These are phyloP conservation scores for Xestia c-nigrum DNA, from an alignment of 2,888 invertebrate genomes.

Conservation along the genomic window DNA sequence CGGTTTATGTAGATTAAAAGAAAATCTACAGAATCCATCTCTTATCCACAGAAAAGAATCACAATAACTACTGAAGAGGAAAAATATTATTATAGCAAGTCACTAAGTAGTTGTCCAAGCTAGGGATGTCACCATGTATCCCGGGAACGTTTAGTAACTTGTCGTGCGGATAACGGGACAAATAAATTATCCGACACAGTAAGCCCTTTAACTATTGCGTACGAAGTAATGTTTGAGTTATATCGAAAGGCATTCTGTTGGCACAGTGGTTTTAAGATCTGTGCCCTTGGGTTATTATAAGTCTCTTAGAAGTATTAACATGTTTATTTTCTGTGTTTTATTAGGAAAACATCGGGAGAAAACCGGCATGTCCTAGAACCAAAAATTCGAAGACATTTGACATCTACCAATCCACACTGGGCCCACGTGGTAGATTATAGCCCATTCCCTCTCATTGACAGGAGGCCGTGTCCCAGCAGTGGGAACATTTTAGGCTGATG, in stretches of 20 bases:
- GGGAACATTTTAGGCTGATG: no score
- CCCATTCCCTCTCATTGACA: no score
- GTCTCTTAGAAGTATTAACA: neutral
- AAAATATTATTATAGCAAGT: slow-evolving; percentile 45
- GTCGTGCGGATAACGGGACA: slow-evolving; percentile 61
- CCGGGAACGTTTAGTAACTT: slow-evolving; percentile 60
- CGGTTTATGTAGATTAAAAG: neutral
- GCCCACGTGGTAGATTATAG: no score
- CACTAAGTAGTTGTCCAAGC: slow-evolving; percentile 26
- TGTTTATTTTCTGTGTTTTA: neutral
- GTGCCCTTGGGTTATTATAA: neutral
- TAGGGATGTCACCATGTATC: slow-evolving; percentile 47
- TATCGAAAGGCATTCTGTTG: slow-evolving; percentile 1
- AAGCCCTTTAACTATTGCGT: slow-evolving; percentile 18
- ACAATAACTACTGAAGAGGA: slow-evolving; percentile 37
- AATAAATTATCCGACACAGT: slow-evolving; percentile 61
- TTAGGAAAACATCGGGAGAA: no score
- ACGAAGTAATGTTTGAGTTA: slow-evolving; percentile 16
- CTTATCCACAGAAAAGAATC: neutral
- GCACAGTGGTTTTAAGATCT: neutral
- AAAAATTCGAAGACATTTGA: no score
- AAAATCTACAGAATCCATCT: neutral
- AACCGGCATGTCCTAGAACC: no score
- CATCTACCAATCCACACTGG: no score
- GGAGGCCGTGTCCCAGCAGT: no score